phyloP scores from a whole-genome alignment of 2,888 invertebrate species.

The Carpatolechia fugitivella region DNA sequence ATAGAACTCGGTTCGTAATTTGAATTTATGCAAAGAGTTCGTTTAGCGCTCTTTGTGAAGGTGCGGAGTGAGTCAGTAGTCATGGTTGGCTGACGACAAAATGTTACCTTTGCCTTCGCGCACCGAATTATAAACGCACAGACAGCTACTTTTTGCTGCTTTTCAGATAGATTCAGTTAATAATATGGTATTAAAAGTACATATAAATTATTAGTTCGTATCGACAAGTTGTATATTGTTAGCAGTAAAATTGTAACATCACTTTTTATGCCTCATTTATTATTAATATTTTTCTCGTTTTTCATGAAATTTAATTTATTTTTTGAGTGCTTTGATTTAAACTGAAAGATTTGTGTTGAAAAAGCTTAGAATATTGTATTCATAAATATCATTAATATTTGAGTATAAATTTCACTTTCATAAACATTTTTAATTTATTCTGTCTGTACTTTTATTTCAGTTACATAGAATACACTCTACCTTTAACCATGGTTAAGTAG shows the following conservation, averaged over 20 bases:
- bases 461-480: not conserved
- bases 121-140: slow-evolving; percentile 30
- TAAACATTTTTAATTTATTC: no score
- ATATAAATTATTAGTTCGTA: not conserved
- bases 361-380: no score
- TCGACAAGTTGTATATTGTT: not conserved
- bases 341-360: not conserved
- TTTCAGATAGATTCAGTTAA: slow-evolving; percentile 8
- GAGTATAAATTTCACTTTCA: no score
- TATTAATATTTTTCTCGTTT: no score
- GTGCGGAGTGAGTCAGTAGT: slow-evolving; percentile 49
- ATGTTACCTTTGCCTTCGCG: slow-evolving; percentile 52
- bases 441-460: not conserved
- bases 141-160: slow-evolving; percentile 17
- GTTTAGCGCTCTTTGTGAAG: slow-evolving; percentile 54
- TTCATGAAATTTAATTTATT: no score
- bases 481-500: not conserved
- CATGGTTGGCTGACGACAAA: slow-evolving; percentile 69
- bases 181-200: not conserved
- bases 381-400: no score
- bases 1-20: slow-evolving; percentile 27
- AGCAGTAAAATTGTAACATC: no score
- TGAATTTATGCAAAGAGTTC: slow-evolving; percentile 53
- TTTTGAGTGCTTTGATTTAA: no score
- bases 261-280: no score